Percentiles rank a stretch among this genome's conserved stretches.
phyloP scores from a whole-genome alignment of 2,113 vertebrate genomes.

The Ceuthmochares aereus region DNA sequence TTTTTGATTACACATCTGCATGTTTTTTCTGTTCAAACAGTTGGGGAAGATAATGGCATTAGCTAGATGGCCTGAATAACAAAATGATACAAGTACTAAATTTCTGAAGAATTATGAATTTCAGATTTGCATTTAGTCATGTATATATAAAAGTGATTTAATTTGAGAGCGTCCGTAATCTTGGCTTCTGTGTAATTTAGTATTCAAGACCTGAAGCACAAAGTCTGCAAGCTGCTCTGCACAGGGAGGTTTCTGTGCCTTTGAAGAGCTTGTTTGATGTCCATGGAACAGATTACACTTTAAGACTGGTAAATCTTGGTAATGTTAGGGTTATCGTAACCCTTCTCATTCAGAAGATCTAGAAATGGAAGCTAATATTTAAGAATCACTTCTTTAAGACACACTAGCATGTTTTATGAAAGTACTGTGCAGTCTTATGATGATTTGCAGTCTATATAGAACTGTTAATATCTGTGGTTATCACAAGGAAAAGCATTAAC shows the following conservation, averaged over 20 bases:
- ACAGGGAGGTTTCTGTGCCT: background rate
- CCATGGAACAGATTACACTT: background rate
- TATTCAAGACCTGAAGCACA: background rate
- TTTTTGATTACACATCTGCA: background rate
- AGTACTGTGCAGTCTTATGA: background rate
- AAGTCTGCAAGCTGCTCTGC: background rate
- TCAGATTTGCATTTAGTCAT: background rate
- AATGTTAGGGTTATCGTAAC: background rate
- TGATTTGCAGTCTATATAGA: background rate
- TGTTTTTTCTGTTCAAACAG: fast-evolving
- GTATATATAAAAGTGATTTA: background rate
- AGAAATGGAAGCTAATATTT: background rate
- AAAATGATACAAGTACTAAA: background rate
- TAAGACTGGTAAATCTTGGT: background rate
- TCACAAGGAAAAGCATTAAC: background rate
- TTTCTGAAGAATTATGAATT: background rate
- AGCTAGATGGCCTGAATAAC: background rate
- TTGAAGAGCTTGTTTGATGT: background rate
- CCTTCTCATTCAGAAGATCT: background rate
- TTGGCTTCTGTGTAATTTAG: background rate
- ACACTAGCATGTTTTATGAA: background rate
- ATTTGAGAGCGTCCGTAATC: background rate
- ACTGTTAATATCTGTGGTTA: background rate
- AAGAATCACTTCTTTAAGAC: background rate
- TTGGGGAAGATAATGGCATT: background rate